Evolutionary conservation across 2,888 invertebrate species (phyloP).

Genomic region (Melanchra persicariae): DNA sequence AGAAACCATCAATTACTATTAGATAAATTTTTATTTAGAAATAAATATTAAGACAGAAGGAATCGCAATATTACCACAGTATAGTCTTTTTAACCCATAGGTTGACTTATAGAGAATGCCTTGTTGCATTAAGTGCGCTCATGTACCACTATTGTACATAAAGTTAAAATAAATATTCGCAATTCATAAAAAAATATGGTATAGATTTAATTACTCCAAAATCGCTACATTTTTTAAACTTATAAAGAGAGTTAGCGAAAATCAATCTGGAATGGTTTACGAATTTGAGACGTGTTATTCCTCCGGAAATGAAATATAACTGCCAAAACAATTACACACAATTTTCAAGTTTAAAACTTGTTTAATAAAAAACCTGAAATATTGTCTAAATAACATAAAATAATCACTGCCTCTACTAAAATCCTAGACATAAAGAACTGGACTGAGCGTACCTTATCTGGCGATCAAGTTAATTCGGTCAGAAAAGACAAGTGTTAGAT

Average conservation of each 20-base stretch:
- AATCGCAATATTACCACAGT: neutral
- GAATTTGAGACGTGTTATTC: neutral
- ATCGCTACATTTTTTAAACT: neutral
- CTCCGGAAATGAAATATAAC: neutral
- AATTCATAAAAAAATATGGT: neutral
- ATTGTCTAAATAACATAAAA: neutral
- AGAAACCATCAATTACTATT: conserved; percentile 25
- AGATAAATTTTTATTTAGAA: neutral
- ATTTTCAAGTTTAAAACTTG: neutral
- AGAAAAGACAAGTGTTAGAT: too few relatives aligned
- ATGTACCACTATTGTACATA: too few relatives aligned
- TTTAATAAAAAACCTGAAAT: too few relatives aligned
- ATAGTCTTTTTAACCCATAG: too few relatives aligned
- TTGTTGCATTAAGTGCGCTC: too few relatives aligned
- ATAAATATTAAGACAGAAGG: neutral
- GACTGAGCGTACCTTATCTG: too few relatives aligned
- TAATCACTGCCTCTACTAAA: neutral
- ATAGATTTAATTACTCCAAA: neutral
- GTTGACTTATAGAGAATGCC: too few relatives aligned
- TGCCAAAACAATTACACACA: neutral
- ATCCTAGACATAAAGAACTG: too few relatives aligned
- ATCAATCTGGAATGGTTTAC: neutral
- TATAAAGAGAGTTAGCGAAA: neutral
- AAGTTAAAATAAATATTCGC: neutral
- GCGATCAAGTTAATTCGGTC: too few relatives aligned